Evolutionary conservation across 2,888 invertebrate species (phyloP).

Genomic region (Agriopis aurantiaria): DNA sequence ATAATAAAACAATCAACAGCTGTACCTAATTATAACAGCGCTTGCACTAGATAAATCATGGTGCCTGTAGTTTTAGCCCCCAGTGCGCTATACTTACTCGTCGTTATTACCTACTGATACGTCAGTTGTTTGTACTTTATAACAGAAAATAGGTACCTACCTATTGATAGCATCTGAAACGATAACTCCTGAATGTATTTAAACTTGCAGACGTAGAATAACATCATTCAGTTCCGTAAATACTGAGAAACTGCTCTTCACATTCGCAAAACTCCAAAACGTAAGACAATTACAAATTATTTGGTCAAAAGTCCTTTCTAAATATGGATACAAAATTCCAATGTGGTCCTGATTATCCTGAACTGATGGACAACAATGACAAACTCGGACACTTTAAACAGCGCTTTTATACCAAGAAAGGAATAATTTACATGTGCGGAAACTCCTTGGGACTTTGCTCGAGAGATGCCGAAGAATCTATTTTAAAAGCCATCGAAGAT

Average conservation of each 20-base stretch:
- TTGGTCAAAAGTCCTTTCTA: neutral
- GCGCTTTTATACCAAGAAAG: conserved; percentile 68
- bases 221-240: conserved; percentile 9
- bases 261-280: neutral
- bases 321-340: conserved; percentile 59
- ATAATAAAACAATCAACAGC: neutral
- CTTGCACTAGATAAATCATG: conserved; percentile 25
- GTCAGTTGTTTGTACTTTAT: conserved; percentile 22
- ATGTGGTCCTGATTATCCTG: conserved; percentile 62
- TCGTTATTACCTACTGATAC: conserved; percentile 19
- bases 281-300: neutral
- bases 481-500: conserved; percentile 56
- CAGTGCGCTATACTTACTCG: conserved; percentile 11
- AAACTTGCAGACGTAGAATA: conserved; percentile 29
- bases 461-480: conserved; percentile 66
- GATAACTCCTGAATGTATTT: conserved; percentile 37
- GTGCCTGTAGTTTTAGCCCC: conserved; percentile 28
- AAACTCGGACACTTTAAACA: conserved; percentile 64
- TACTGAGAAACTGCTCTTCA: neutral
- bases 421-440: conserved; percentile 72
- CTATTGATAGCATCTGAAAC: conserved; percentile 18
- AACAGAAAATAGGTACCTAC: neutral
- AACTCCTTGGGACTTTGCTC: conserved; percentile 76
- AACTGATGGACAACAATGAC: conserved; percentile 70
- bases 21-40: neutral